Base-by-base conservation (phyloP, 2,113 vertebrate genomes). In the Quiscalus mexicanus region DNA sequence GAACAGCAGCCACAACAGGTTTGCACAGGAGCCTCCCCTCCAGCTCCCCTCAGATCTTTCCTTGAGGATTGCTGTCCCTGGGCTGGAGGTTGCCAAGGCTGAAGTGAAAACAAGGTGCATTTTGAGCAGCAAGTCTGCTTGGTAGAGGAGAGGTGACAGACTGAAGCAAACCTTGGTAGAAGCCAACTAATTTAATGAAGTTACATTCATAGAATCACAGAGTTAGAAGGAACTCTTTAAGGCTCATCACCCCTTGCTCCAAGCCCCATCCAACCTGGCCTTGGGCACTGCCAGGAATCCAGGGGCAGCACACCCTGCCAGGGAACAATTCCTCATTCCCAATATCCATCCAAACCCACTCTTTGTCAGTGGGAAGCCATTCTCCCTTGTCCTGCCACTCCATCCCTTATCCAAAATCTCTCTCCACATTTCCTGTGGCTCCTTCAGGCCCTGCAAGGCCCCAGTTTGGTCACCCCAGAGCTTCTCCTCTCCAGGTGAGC, bases 401-500 rank as follows among this genome's bases (percentile, higher is more conserved):
- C 56, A 70, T 0, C 18, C 15, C 37, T 17, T 49, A 10, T 5
- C 5, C 8, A 17, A 0, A 3, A 0, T 56, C 13, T 15, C 20
- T 56, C 25, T 50, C 25, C n/a, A 12, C 25, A 0, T 2, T n/a
- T 31, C 49, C 0, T 27, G 18, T 5, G 0, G 7, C 6, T 2
- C 35, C 30, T 35, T 27, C 11, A 58, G 42, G 31, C 0, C 0
- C 5, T 56, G 24, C 0, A 56, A 71, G 25, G 41, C 2, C 42
- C 27, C 30, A 56, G 0, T 15, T 1, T 0, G 6, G 3, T 64
- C 25, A 49, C 9, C 6, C 7, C 17, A 31, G 0, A 71, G 7
- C 42, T 71, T 73, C 50, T 58, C 75, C 17, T 73, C 3, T 42
- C 20, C 58, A 80, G 58, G 50, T 58, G 35, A 27, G 3, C 76